A percentile compares a stretch with the other conserved stretches of the same genome.
phyloP scores from a whole-genome alignment of 2,113 vertebrate species.

The Mirza zaza region DNA sequence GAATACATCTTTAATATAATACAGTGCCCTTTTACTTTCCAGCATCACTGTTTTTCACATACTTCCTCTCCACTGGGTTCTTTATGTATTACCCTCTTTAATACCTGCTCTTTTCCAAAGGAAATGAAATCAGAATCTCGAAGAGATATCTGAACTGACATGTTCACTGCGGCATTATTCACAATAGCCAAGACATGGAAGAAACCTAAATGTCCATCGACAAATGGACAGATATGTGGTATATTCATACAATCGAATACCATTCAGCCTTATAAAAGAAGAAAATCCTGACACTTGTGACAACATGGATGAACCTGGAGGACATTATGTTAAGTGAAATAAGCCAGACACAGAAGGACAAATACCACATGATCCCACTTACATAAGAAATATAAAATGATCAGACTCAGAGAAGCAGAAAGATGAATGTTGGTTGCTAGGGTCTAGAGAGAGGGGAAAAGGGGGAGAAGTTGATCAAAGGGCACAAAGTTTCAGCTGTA shows the following conservation, averaged over 20 bases:
- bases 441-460: not conserved
- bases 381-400: not conserved
- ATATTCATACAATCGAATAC: not conserved
- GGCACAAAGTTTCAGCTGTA: not conserved
- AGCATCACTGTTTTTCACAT: not conserved
- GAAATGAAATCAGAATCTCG: not conserved
- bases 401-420: not conserved
- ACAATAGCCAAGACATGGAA: not conserved
- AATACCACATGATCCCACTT: not conserved
- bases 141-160: not conserved
- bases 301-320: not conserved
- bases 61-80: not conserved
- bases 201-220: not conserved
- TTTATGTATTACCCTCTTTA: not conserved
- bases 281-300: not conserved
- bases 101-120: not conserved
- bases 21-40: not conserved
- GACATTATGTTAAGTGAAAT: not conserved
- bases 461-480: not conserved
- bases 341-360: not conserved
- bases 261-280: not conserved
- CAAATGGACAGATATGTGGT: not conserved
- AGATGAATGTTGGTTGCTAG: not conserved
- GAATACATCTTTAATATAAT: not conserved
- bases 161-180: not conserved